Evolutionary conservation across 2,113 vertebrate genomes (phyloP), one percentile per base, ranked within the genome.

Genomic region (Theristicus caerulescens): DNA sequence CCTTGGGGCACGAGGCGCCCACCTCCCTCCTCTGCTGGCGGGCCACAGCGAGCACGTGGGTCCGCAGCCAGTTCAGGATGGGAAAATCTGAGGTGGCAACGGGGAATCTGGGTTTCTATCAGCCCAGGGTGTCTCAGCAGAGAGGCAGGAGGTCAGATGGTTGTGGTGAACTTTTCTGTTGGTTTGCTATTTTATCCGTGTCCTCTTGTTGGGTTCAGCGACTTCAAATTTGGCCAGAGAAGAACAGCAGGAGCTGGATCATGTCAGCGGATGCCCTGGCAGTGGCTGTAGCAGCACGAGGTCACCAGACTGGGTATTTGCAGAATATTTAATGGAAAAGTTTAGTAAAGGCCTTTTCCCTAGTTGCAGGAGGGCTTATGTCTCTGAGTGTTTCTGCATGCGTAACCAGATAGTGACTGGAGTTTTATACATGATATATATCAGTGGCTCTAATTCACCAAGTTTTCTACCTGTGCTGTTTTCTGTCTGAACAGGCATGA

Each of bases 41-140:
- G 49, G 80, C 19, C 55, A 1, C 31, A 4, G 62, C 0, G 0
- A 27, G 46, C 0, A 3, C 0, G 0, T 4, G 7, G 15, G 7
- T 10, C 69, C 42, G 46, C 25, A 16, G 36, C 17, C 0, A 1
- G 8, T 0, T 11, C 65, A 2, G 47, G 29, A 7, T 5, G 61
- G 66, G 52, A 71, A 7, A 31, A 4, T 26, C 4, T 5, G 32
- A 61, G 65, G 47, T 2, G 25, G 47, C 7, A 10, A 82, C 17
- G 21, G 18, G 47, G 69, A 34, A 26, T 61, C 19, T 11, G 66
- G 27, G 44, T 22, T 34, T 55, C 47, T 62, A 57, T 61, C 6
- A 4, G 34, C 7, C 24, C 0, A 0, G 32, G 26, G 27, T 10
- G 22, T 47, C 44, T 67, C 44, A 55, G 57, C 69, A 40, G 59